Base-by-base conservation (phyloP, 2,888 invertebrate genomes). In the Sinodicranocentrus sp. region DNA sequence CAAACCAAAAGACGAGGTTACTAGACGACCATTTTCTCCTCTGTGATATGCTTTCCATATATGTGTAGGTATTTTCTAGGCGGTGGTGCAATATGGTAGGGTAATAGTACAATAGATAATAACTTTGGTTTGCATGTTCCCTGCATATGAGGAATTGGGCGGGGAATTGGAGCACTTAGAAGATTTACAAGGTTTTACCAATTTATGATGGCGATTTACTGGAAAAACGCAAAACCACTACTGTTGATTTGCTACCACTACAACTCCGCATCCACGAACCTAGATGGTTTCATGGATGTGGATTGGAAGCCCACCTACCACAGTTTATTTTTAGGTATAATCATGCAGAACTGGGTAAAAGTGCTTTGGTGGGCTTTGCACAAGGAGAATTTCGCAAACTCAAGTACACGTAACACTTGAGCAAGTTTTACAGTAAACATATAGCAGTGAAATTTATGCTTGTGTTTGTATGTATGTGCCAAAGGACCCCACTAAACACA, bases 181-280 rank as follows among this genome's bases (percentile, higher is more conserved):
- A 82, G 82, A 82, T 82, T 82, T 82, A 82, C 82, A 75, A 68
- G 75, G 75, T 57, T 75, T 61, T 59, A 61, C 33, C 82, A 82
- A 82, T 82, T 82, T 82, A 82, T 82, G 75, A 82, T 52, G 82
- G 82, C 82, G 82, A 82, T 75, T 75, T 75, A 68, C 43, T 67
- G 33, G 6, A 73, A 21, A 59, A 65, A 82, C 72, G 52, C 43
- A 73, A 59, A 61, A 33, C 71, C 65, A 72, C 70, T 52, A 82
- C 75, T 82, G 75, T 73, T 75, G 75, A 68, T 75, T 75, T 68
- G 67, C 59, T 28, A 59, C 33, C n/a, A 13, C 26, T 25, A 23
- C 23, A 52, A 52, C 52, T 39, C 5, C 39, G 13, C 13, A 39
- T 39, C n/a, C n/a, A n/a, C n/a, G n/a, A 39, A 39, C 39, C 39